Evolutionary conservation across 2,888 invertebrate species (phyloP).

Genomic region (Lingula anatina): DNA sequence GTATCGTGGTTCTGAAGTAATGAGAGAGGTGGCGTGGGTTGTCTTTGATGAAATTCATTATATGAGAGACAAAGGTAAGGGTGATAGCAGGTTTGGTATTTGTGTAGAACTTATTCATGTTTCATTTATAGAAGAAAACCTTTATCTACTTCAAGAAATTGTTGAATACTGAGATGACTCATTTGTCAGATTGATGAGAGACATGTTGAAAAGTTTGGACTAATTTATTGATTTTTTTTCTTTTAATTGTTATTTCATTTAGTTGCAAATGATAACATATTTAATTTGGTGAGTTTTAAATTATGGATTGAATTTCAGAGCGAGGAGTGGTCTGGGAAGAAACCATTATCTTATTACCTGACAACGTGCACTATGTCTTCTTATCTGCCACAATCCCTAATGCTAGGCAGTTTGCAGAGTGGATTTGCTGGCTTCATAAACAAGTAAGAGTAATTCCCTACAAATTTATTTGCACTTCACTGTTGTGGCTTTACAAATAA

Average conservation of each 20-base stretch:
- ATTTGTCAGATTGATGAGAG: no score
- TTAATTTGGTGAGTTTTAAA: no score
- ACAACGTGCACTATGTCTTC: constrained; percentile 97
- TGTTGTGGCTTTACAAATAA: no score
- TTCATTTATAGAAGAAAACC: no score
- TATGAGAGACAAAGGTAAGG: constrained; percentile 84
- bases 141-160: no score
- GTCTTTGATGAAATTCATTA: constrained; percentile 99
- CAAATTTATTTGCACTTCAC: neutral
- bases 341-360: constrained; percentile 91
- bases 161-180: no score
- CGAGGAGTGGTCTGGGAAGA: constrained; percentile 99
- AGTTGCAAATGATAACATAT: no score
- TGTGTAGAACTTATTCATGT: no score
- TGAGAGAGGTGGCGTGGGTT: constrained; percentile 99
- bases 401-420: constrained; percentile 75
- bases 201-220: no score
- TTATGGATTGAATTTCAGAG: no score
- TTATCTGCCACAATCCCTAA: constrained; percentile 99
- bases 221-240: no score
- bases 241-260: no score
- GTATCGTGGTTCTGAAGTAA: constrained; percentile 95
- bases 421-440: constrained; percentile 73
- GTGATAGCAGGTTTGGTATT: neutral
- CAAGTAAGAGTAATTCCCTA: constrained; percentile 42